phyloP scores from a whole-genome alignment of 2,888 invertebrate genomes.

The Hofmannophila pseudospretella region DNA sequence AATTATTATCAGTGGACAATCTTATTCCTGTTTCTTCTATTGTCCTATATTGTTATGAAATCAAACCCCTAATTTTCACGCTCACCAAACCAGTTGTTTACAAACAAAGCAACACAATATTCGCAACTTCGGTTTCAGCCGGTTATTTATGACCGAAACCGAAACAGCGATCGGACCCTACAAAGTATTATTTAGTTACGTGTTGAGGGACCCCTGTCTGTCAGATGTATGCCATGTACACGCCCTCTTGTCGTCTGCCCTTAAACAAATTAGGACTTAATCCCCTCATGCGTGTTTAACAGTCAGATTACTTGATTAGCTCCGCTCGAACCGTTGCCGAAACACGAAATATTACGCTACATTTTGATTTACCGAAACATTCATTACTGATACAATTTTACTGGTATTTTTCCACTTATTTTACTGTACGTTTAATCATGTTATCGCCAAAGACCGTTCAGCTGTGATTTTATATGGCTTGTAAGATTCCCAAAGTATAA shows the following conservation, averaged over 20 bases:
- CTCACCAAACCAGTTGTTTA: no score
- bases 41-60: no score
- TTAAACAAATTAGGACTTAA: conserved; percentile 25
- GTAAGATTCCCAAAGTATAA: no score
- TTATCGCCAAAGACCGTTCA: no score
- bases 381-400: not conserved
- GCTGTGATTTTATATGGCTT: no score
- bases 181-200: conserved; percentile 14
- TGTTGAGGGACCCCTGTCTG: conserved; percentile 12
- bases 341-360: not conserved
- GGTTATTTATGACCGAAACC: not conserved
- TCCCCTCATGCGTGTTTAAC: conserved; percentile 26
- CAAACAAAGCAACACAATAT: no score
- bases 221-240: conserved; percentile 6
- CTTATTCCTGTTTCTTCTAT: no score
- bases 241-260: conserved; percentile 13
- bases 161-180: not conserved
- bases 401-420: no score
- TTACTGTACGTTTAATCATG: no score
- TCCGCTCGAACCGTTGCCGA: conserved; percentile 4
- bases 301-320: conserved; percentile 25
- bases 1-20: no score
- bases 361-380: not conserved
- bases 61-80: no score
- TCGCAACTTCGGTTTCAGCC: no score